Percentiles rank a stretch among this genome's conserved stretches.
Evolutionary conservation across 1,140 invertebrate species (phyloP).

Genomic region (Globodera rostochiensis): DNA sequence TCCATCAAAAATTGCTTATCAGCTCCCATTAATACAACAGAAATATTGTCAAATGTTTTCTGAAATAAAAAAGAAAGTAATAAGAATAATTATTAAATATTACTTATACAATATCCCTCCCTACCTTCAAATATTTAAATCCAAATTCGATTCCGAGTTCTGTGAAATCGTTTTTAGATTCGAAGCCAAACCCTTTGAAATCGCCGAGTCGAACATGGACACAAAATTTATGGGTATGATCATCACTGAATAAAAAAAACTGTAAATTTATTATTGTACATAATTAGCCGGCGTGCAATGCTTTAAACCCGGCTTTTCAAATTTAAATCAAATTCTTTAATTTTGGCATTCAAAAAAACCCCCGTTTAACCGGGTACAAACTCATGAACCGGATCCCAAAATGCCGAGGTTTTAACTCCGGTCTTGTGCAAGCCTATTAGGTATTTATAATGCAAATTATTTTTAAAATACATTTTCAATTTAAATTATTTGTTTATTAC

Average conservation of each 20-base stretch:
- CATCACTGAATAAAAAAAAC: neutral
- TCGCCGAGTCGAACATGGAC: slow-evolving; percentile 21
- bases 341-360: too few species aligned
- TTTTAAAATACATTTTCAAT: neutral
- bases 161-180: slow-evolving; percentile 13
- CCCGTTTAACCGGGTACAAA: too few species aligned
- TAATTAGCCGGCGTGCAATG: too few species aligned
- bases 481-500: neutral
- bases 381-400: too few species aligned
- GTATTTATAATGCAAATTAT: too few species aligned
- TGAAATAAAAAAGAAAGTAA: neutral
- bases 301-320: too few species aligned
- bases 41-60: slow-evolving; percentile 5
- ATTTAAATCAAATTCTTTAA: too few species aligned
- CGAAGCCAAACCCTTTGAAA: neutral
- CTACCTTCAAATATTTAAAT: slow-evolving; percentile 11
- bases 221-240: slow-evolving; percentile 21
- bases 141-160: slow-evolving; percentile 25
- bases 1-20: slow-evolving; percentile 14
- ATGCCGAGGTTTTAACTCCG: too few species aligned
- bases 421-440: too few species aligned
- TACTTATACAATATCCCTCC: neutral
- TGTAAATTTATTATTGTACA: neutral
- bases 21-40: slow-evolving; percentile 8
- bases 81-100: too few species aligned